Percentiles rank a stretch among this genome's conserved stretches.
phyloP scores from a whole-genome alignment of 2,113 vertebrate genomes.

The Blennius ocellaris region DNA sequence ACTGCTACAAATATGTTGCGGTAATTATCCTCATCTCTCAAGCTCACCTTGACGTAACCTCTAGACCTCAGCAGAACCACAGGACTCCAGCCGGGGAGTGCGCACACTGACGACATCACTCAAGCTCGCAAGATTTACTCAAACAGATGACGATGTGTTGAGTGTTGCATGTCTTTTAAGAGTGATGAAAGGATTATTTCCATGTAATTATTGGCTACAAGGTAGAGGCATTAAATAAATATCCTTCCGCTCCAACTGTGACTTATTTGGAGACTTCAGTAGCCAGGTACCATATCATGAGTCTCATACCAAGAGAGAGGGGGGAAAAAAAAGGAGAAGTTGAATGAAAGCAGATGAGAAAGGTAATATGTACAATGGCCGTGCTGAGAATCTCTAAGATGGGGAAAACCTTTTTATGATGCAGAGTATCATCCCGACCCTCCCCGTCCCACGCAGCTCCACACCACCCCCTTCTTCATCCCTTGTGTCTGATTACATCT shows the following conservation, averaged over 20 bases:
- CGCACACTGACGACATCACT: slow-evolving; percentile 12
- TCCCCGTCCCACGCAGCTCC: slow-evolving; percentile 56
- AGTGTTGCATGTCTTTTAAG: slow-evolving; percentile 47
- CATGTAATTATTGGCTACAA: slow-evolving; percentile 38
- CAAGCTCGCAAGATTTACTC: slow-evolving; percentile 29
- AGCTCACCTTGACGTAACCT: slow-evolving; percentile 63
- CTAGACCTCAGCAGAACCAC: slow-evolving; percentile 28
- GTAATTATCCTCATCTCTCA: slow-evolving; percentile 23
- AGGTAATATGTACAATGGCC: slow-evolving; percentile 69
- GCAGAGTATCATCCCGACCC: slow-evolving; percentile 64
- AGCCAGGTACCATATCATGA: slow-evolving; percentile 27
- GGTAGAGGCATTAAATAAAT: slow-evolving; percentile 49
- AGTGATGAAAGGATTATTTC: slow-evolving; percentile 34
- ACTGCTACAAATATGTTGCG: slow-evolving; percentile 29
- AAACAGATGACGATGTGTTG: slow-evolving; percentile 27
- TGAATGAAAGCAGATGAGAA: slow-evolving; percentile 72
- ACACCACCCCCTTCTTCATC: slow-evolving; percentile 54
- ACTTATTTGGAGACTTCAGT: slow-evolving; percentile 50
- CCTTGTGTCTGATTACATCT: slow-evolving; percentile 78
- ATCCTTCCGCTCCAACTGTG: slow-evolving; percentile 36
- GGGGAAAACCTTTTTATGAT: slow-evolving; percentile 75
- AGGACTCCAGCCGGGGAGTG: slow-evolving; percentile 21
- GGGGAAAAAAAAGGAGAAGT: slow-evolving; percentile 32
- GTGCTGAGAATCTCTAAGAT: slow-evolving; percentile 75
- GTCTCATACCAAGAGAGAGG: slow-evolving; percentile 55